Base-by-base conservation (phyloP, 2,797 vertebrate genomes). In the Toxotes lorentzi region DNA sequence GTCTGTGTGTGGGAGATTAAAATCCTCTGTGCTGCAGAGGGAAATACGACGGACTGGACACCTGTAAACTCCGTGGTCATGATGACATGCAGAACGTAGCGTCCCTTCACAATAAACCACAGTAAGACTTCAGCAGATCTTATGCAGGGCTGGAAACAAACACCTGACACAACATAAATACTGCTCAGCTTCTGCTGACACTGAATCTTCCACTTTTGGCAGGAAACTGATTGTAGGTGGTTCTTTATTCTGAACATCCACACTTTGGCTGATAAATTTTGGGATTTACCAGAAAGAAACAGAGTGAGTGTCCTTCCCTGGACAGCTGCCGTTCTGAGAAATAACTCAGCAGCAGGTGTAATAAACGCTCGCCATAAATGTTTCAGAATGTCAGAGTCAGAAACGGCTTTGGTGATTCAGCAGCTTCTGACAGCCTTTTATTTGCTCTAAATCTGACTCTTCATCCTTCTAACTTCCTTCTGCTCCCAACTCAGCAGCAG, bases 1-100 rank as follows among this genome's bases (percentile, higher is more conserved):
- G 74, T 48, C 61, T 23, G 77, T 66, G 69, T 10, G 60, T 8
- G 38, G 51, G 24, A 82, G 61, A 83, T 87, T 81, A 72, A 84
- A 82, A 64, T 6, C 14, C 38, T 60, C 27, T 23, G 21, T 23
- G 51, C 48, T 21, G 62, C 53, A 10, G 41, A 50, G 51, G 53
- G 35, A 23, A 24, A 47, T 3, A 56, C 24, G 40, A 7, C 2
- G 9, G 57, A 10, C 30, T 38, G 65, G 65, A 41, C 43, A 40
- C 23, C 57, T 17, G 53, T 76, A 19, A 79, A 61, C 35, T 19
- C 23, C 21, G 62, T 5, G 63, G 24, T 43, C 5, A 34, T 8
- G 35, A 34, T 19, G 24, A 50, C 48, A 6, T 0, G 19, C 70
- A 63, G 57, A 41, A 32, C 41, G 8, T 53, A 32, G 63, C 27